Base-by-base conservation (phyloP, 1,140 invertebrate genomes). In the Drosophila triauraria region DNA sequence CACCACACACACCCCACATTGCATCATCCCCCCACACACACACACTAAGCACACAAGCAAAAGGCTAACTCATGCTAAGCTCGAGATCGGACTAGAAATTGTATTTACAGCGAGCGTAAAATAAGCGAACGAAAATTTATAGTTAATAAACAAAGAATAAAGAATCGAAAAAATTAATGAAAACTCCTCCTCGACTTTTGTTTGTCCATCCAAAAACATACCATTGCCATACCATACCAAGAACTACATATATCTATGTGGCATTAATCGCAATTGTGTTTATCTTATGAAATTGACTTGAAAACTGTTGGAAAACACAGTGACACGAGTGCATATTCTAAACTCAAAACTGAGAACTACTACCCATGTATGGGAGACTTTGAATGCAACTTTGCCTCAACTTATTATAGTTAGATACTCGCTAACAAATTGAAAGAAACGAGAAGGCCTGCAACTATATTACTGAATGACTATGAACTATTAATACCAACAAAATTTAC, bases 11-110 rank as follows among this genome's bases (percentile, higher is more conserved):
- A 44, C 35, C 40, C 54, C 32, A 20, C 44, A 75, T 75, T 65
- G 54, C 65, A 75, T 80, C 42, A 60, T 48, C 42, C 43, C 77
- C 57, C 51, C 46, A 47, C 6, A 70, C n/a, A 50, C 38, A 35
- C 27, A 71, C 40, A 71, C 38, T 10, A 35, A 53, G 74, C 15
- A 82, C 38, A 78, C 59, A 65, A 59, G 61, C 81, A 88, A 90
- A 88, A 87, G 76, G 76, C 76, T 79, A 79, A 78, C 76, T 79
- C 75, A 78, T 79, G 85, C 85, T 84, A 80, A 88, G 85, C 78
- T 90, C 81, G 85, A 90, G 67, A 84, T 90, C 65, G 78, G 83
- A 78, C 65, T 90, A 90, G 75, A 84, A 87, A 83, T 79, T 79
- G 75, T 82, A 86, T 86, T 85, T 76, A 78, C 68, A 78, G 51